Evolutionary conservation across 2,888 invertebrate genomes (phyloP).

Genomic region (Drosophila mayaguana): DNA sequence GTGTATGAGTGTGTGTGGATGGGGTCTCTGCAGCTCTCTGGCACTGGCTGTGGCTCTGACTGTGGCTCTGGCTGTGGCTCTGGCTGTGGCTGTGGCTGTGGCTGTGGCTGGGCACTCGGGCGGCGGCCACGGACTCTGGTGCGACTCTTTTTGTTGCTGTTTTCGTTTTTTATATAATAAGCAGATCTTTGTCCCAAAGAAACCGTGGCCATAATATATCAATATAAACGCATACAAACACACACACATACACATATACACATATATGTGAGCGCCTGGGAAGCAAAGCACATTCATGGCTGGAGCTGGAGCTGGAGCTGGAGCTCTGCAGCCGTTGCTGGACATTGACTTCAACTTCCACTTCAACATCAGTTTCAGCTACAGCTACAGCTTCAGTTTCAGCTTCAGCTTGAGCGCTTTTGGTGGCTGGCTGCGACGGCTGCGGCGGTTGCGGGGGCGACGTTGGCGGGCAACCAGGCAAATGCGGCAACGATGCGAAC

Average conservation of each 20-base stretch:
- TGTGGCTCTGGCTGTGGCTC: conserved; percentile 44
- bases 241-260: conserved; percentile 22
- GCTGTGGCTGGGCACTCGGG: conserved; percentile 41
- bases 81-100: conserved; percentile 54
- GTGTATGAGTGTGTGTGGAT: conserved; percentile 32
- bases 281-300: conserved; percentile 81
- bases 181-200: conserved; percentile 85
- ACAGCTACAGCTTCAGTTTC: neutral
- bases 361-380: conserved; percentile 17
- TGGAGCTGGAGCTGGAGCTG: conserved; percentile 38
- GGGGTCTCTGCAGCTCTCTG: conserved; percentile 52
- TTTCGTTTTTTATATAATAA: conserved; percentile 82
- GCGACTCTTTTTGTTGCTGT: conserved; percentile 62
- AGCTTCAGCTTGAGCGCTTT: conserved; percentile 16
- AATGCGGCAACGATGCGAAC: conserved; percentile 56
- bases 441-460: conserved; percentile 20
- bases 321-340: conserved; percentile 50
- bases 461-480: conserved; percentile 29
- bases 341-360: conserved; percentile 70
- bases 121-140: conserved; percentile 53
- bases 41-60: conserved; percentile 60
- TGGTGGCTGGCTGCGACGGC: neutral
- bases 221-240: conserved; percentile 77
- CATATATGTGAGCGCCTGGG: conserved; percentile 62
- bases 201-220: conserved; percentile 85